Conservation (phyloP, 2,113 vertebrate species). For the Cichladusa arquata region DNA sequence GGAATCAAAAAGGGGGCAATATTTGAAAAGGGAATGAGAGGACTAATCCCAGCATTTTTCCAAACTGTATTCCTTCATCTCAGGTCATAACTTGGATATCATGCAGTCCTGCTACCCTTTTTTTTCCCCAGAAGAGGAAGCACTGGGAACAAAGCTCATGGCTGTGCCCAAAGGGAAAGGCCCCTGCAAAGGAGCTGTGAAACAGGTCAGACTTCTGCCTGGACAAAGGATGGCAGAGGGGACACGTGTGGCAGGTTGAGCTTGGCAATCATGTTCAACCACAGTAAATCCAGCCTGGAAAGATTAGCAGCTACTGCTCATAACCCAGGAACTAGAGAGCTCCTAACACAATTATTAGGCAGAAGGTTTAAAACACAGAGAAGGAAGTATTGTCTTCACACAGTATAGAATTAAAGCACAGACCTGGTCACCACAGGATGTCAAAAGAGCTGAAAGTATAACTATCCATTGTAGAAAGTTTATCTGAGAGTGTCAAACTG, state of each 20-base stretch:
- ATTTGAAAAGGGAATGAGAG: not conserved
- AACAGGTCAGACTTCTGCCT: not conserved
- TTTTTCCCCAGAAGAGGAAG: not conserved
- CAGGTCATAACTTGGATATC: not conserved
- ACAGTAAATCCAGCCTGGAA: not conserved
- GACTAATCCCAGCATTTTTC: not conserved
- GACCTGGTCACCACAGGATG: not conserved
- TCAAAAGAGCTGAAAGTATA: not conserved
- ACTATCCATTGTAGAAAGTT: not conserved
- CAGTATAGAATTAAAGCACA: not conserved
- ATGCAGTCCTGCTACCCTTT: not conserved
- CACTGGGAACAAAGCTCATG: not conserved
- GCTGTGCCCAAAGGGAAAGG: not conserved
- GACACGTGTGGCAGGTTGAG: accelerated
- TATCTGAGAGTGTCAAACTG: not conserved
- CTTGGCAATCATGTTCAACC: not conserved
- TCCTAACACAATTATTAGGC: not conserved
- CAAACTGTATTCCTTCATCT: not conserved
- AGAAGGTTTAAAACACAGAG: not conserved
- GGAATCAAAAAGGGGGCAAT: not conserved
- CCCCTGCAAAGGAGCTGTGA: not conserved
- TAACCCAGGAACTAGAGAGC: not conserved
- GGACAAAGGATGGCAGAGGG: not conserved
- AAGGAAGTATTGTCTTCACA: not conserved
- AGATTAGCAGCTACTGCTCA: not conserved